These are phyloP conservation scores for Norana najaformis DNA, from an alignment of 2,888 invertebrate genomes.

Conservation along the genomic window DNA sequence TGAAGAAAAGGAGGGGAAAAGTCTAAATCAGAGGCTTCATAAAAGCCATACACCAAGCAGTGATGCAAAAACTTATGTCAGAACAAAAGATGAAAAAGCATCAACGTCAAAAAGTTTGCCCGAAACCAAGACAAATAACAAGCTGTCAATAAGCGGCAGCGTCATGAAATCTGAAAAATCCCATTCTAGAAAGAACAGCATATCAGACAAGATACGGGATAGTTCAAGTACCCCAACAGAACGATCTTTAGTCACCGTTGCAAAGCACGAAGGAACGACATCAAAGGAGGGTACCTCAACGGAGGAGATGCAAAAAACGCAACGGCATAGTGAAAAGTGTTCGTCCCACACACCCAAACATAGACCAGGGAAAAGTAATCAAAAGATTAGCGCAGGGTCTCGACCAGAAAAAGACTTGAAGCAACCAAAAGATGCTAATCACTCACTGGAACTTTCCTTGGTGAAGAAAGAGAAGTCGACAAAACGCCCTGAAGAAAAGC, in stretches of 20 bases:
- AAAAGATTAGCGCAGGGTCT: background rate
- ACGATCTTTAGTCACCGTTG: background rate
- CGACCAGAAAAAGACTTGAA: background rate
- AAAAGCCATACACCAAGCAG: background rate
- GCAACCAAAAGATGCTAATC: conserved; percentile 73
- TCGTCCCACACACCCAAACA: background rate
- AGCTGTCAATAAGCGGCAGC: background rate
- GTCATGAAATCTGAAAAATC: background rate
- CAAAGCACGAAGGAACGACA: background rate
- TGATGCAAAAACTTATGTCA: background rate
- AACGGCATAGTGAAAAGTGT: background rate
- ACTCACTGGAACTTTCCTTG: conserved; percentile 58
- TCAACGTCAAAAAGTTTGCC: background rate
- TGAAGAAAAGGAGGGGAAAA: background rate
- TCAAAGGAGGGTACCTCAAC: background rate
- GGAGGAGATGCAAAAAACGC: background rate
- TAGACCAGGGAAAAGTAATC: background rate
- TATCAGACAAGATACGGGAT: background rate
- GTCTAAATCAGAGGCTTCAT: background rate
- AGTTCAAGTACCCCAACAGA: background rate
- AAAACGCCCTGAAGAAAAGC: conserved; percentile 28
- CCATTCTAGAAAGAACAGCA: background rate
- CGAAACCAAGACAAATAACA: background rate
- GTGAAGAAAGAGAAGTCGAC: background rate
- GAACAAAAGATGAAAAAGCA: background rate